phyloP scores from a whole-genome alignment of 2,113 vertebrate species.

The Triplophysa siluroides region DNA sequence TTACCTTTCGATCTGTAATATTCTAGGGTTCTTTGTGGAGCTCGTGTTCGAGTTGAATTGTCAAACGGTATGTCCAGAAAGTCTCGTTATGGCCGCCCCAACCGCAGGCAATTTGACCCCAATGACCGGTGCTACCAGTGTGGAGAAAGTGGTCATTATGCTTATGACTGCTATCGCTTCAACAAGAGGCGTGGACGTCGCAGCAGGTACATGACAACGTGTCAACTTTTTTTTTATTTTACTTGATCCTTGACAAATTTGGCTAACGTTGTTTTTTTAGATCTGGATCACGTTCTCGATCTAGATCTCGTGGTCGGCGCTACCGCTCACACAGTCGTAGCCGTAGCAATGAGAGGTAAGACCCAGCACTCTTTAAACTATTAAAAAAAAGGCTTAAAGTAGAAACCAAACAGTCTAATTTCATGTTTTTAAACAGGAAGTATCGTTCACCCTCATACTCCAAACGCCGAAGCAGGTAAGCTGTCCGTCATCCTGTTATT shows the following conservation, averaged over 20 bases:
- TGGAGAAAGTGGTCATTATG: conserved; percentile 79
- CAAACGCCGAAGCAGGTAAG: conserved; percentile 76
- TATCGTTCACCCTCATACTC: conserved; percentile 76
- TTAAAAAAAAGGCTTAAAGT: neutral
- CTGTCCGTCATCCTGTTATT: neutral
- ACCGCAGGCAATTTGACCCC: conserved; percentile 80
- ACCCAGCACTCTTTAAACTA: neutral
- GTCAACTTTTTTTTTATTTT: neutral
- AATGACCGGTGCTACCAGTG: conserved; percentile 81
- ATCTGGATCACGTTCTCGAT: conserved; percentile 76
- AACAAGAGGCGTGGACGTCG: conserved; percentile 74
- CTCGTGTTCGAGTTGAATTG: conserved; percentile 79
- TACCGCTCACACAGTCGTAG: conserved; percentile 76
- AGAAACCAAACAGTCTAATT: neutral
- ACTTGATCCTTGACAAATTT: neutral
- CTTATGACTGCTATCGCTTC: conserved; percentile 82
- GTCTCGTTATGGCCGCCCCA: conserved; percentile 75
- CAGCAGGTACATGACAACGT: conserved; percentile 67
- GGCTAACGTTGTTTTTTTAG: neutral
- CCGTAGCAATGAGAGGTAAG: conserved; percentile 74
- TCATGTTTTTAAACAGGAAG: conserved; percentile 56
- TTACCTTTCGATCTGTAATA: neutral
- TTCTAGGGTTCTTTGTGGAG: conserved; percentile 76
- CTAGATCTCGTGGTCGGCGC: conserved; percentile 72
- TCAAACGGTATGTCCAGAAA: conserved; percentile 79